Percentiles rank a stretch among this genome's conserved stretches.
These are phyloP conservation scores for Struthio camelus DNA, from an alignment of 2,113 vertebrate genomes.

Conservation along the genomic window DNA sequence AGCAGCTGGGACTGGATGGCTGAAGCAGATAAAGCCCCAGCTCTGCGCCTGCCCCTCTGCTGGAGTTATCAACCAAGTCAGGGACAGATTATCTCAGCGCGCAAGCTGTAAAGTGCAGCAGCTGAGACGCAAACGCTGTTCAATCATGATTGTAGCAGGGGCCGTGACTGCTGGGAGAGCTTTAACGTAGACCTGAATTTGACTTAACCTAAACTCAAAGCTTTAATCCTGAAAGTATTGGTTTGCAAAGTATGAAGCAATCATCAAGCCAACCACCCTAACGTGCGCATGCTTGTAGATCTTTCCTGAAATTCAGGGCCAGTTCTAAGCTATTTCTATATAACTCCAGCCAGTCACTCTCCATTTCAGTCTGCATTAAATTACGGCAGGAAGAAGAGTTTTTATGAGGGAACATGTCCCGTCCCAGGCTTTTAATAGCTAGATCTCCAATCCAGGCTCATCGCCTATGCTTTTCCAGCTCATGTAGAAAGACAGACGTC, in stretches of 20 bases:
- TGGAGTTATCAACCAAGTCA: background rate
- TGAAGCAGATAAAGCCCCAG: rapidly evolving
- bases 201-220: background rate
- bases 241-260: background rate
- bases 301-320: background rate
- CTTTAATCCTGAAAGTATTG: background rate
- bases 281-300: rapidly evolving
- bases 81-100: rapidly evolving
- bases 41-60: background rate
- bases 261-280: background rate
- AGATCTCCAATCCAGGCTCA: background rate
- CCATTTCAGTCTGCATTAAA: background rate
- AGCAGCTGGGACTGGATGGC: background rate
- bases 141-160: background rate
- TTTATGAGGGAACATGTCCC: background rate
- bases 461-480: background rate
- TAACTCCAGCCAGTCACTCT: background rate
- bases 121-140: background rate
- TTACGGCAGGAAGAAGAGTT: background rate
- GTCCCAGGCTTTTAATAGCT: background rate
- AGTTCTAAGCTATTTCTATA: background rate
- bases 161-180: rapidly evolving
- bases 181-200: background rate
- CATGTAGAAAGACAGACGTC: background rate
- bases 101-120: background rate